Percentiles rank a stretch among this genome's conserved stretches.
Evolutionary conservation across 2,888 invertebrate species (phyloP).

Genomic region (Hydrotaea cyrtoneurina): DNA sequence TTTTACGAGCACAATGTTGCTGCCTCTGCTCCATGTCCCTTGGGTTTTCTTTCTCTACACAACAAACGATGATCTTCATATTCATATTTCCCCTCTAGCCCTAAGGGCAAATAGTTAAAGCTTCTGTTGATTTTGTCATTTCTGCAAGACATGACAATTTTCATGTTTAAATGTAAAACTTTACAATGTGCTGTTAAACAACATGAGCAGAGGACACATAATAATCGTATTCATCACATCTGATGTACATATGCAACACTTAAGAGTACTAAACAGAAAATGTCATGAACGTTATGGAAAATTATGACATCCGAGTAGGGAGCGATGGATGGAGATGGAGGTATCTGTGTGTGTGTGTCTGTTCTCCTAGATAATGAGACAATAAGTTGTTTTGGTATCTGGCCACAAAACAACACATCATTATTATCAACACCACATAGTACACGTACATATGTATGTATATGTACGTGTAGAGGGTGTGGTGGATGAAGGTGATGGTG

Average conservation of each 20-base stretch:
- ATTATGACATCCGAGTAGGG: background rate
- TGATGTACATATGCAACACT: background rate
- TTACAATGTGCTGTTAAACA: background rate
- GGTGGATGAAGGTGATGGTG: background rate
- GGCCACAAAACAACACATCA: slow-evolving; percentile 7
- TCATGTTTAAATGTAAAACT: slow-evolving; percentile 6
- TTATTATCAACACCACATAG: slow-evolving; percentile 15
- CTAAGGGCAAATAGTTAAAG: background rate
- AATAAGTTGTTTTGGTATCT: background rate
- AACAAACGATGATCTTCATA: background rate
- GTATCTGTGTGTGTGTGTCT: background rate
- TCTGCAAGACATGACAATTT: slow-evolving; percentile 3
- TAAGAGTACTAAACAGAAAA: background rate
- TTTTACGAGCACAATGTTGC: slow-evolving; percentile 7
- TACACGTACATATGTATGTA: background rate
- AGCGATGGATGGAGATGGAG: background rate
- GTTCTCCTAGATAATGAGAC: background rate
- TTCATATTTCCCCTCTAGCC: background rate
- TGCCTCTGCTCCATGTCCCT: too few relatives aligned
- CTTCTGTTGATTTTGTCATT: slow-evolving; percentile 5
- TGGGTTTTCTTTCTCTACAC: too few relatives aligned
- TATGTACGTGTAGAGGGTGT: background rate
- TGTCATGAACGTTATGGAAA: slow-evolving; percentile 13
- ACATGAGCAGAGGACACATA: background rate
- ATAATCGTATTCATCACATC: background rate